phyloP scores from a whole-genome alignment of 2,888 invertebrate species.

The Colletes collaris region DNA sequence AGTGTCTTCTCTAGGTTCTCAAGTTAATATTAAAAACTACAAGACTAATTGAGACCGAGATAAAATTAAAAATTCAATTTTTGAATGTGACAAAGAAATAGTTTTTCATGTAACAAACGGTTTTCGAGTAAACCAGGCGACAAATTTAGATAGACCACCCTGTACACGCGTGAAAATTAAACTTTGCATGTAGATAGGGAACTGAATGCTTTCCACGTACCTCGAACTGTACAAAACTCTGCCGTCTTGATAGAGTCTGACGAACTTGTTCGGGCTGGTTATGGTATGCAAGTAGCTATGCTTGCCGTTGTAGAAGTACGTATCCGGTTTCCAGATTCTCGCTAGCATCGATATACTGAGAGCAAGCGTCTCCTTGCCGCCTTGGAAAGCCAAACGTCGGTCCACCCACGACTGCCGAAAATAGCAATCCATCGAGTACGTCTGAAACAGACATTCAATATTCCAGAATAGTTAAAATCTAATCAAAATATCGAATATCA shows the following conservation, averaged over 20 bases:
- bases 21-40: no score
- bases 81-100: no score
- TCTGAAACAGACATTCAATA: constrained; percentile 83
- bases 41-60: no score
- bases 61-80: no score
- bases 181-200: no score
- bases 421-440: constrained; percentile 94
- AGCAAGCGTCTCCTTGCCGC: constrained; percentile 88
- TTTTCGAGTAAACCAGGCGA: no score
- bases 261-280: constrained; percentile 93
- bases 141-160: no score
- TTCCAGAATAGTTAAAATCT: no score
- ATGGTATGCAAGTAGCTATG: constrained; percentile 93
- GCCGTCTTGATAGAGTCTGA: constrained; percentile 90
- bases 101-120: no score
- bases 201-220: constrained; percentile 77
- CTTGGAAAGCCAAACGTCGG: constrained; percentile 88
- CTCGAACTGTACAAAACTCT: constrained; percentile 90
- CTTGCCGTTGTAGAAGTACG: constrained; percentile 93
- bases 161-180: no score
- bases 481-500: no score
- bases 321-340: constrained; percentile 94
- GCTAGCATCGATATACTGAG: constrained; percentile 91
- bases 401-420: constrained; percentile 94
- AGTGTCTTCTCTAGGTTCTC: no score